Conservation (phyloP, 2,113 vertebrate genomes). For the Empidonax traillii region DNA sequence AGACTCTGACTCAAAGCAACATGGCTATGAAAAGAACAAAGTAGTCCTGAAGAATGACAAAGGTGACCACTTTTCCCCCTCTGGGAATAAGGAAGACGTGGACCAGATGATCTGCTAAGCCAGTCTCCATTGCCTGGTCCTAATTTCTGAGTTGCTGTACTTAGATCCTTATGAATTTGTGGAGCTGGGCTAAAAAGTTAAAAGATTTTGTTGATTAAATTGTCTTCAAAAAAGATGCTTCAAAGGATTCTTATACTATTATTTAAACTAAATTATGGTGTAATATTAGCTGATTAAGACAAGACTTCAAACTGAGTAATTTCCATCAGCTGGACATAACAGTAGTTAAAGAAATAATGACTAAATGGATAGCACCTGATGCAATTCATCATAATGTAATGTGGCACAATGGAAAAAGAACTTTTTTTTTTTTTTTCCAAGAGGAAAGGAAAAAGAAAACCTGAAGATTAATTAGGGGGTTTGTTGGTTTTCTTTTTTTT, state of each 20-base stretch:
- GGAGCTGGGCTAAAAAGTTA: conserved; percentile 49
- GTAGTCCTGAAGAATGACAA: conserved; percentile 22
- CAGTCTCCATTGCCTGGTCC: conserved; percentile 35
- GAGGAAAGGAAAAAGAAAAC: conserved; percentile 49
- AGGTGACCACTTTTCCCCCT: conserved; percentile 44
- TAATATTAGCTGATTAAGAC: conserved; percentile 80
- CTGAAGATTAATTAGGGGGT: background rate
- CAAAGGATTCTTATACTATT: conserved; percentile 75
- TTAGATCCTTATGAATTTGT: conserved; percentile 63
- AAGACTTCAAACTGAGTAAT: conserved; percentile 75
- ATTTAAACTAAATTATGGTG: conserved; percentile 76
- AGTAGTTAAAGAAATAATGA: conserved; percentile 75
- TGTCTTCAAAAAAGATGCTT: conserved; percentile 75
- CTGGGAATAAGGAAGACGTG: conserved; percentile 21
- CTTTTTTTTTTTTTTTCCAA: background rate
- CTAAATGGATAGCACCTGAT: conserved; percentile 70
- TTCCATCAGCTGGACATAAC: conserved; percentile 76
- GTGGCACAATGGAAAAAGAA: conserved; percentile 41
- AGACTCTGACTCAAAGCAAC: background rate
- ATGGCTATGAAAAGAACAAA: conserved; percentile 40
- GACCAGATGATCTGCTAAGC: background rate
- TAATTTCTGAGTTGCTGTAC: conserved; percentile 58
- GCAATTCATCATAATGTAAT: conserved; percentile 61
- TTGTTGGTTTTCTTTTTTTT: background rate
- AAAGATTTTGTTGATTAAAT: conserved; percentile 69